Evolutionary conservation across 2,797 vertebrate genomes (phyloP).

Genomic region (Ceyx erithaca): DNA sequence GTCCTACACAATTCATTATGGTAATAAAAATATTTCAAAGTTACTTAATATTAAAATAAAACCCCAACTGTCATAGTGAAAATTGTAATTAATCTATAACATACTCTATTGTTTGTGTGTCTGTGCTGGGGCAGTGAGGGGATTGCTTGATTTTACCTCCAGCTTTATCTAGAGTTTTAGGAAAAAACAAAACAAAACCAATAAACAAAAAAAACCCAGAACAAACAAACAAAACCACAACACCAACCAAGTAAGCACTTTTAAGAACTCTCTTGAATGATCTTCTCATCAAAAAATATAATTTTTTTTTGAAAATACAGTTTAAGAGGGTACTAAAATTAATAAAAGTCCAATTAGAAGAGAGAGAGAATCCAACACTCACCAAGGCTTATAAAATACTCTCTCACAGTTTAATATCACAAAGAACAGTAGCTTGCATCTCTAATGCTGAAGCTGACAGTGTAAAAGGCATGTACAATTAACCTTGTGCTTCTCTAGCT

Average conservation of each 20-base stretch:
- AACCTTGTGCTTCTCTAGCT: neutral
- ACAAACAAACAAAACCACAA: too few relatives aligned
- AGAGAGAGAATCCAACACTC: neutral
- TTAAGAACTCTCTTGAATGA: neutral
- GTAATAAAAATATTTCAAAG: neutral
- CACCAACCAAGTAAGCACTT: neutral
- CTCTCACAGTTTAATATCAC: neutral
- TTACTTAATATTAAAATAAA: neutral
- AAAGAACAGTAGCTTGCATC: neutral
- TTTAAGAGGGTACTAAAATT: neutral
- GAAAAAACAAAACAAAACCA: neutral
- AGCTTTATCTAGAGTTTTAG: neutral
- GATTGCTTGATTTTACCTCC: neutral
- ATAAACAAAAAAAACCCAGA: too few relatives aligned
- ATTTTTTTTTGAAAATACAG: neutral
- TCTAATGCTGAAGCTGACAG: neutral
- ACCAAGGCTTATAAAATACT: neutral
- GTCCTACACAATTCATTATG: neutral
- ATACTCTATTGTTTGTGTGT: neutral
- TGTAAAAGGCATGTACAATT: neutral
- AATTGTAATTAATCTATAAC: neutral
- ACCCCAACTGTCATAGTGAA: neutral
- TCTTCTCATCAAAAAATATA: neutral
- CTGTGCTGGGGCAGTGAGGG: fast-evolving
- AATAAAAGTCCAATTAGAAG: neutral